Evolutionary conservation across 2,888 invertebrate species (phyloP).

Genomic region (Macropis europaea): DNA sequence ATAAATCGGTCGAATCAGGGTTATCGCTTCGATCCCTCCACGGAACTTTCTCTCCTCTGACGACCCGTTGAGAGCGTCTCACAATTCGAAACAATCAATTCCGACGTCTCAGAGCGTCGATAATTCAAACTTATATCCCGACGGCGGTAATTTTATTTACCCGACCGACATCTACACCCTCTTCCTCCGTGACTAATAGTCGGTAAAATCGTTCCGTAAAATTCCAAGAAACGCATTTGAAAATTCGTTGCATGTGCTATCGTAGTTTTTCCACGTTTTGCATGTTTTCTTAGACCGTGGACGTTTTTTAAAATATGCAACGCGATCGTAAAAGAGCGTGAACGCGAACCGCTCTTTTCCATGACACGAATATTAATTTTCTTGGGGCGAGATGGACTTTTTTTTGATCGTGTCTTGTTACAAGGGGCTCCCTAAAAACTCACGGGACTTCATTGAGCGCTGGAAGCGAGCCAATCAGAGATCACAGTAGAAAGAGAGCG

Average conservation of each 20-base stretch:
- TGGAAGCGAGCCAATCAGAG: slow-evolving; percentile 65
- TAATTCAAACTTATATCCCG: no score
- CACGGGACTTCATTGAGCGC: slow-evolving; percentile 50
- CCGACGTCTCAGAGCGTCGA: no score
- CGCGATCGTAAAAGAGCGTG: not conserved
- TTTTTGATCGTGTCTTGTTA: not conserved
- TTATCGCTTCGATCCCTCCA: slow-evolving; percentile 46
- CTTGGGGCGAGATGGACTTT: no score
- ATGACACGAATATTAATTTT: not conserved
- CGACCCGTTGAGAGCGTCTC: not conserved
- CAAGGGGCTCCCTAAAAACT: not conserved
- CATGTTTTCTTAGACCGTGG: not conserved
- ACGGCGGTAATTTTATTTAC: no score
- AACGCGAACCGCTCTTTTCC: not conserved
- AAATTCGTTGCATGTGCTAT: no score
- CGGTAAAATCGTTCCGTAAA: no score
- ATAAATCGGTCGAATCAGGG: slow-evolving; percentile 57
- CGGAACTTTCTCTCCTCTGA: not conserved
- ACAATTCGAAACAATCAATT: not conserved
- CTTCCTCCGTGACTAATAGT: no score
- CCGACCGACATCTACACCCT: no score
- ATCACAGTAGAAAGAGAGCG: slow-evolving; percentile 54
- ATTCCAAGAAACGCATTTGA: slow-evolving; percentile 22
- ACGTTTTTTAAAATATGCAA: not conserved
- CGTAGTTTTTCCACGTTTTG: not conserved